Conservation (phyloP, 2,888 invertebrate genomes). For the Drosophila austrosaltans region DNA sequence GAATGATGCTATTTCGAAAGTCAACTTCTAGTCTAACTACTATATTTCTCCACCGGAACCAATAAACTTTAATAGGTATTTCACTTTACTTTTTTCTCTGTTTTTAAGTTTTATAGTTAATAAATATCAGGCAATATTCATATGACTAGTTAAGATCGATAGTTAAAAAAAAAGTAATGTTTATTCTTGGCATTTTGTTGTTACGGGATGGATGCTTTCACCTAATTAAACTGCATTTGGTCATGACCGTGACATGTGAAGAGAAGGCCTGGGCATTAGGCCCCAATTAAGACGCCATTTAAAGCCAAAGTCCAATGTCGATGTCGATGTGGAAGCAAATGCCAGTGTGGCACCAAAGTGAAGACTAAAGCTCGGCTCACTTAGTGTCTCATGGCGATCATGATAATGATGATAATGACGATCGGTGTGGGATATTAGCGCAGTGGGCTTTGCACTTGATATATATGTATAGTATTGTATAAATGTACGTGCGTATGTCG, state of each 20-base stretch:
- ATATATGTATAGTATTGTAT: constrained; percentile 9
- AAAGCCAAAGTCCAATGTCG: constrained; percentile 28
- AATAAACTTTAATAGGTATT: background rate
- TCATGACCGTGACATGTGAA: constrained; percentile 31
- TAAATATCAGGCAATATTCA: background rate
- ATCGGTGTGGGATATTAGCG: constrained; percentile 50
- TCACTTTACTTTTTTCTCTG: background rate
- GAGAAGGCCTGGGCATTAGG: constrained; percentile 48
- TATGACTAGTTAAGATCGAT: background rate
- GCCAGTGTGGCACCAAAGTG: constrained; percentile 15
- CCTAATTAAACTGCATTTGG: constrained; percentile 63
- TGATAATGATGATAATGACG: constrained; percentile 32
- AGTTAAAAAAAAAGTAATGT: background rate
- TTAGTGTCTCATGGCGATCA: background rate
- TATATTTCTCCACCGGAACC: background rate
- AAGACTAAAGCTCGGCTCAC: background rate
- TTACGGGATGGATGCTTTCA: constrained; percentile 61
- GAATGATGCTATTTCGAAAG: too few species aligned
- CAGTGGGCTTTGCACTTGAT: constrained; percentile 65
- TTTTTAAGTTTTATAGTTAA: background rate
- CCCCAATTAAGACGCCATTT: constrained; percentile 65
- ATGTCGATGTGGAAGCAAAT: background rate
- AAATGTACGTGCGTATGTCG: constrained; percentile 39
- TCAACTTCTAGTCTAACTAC: too few species aligned
- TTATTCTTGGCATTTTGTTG: constrained; percentile 5